Conservation (phyloP, 2,113 vertebrate species). For the Laticauda colubrina region DNA sequence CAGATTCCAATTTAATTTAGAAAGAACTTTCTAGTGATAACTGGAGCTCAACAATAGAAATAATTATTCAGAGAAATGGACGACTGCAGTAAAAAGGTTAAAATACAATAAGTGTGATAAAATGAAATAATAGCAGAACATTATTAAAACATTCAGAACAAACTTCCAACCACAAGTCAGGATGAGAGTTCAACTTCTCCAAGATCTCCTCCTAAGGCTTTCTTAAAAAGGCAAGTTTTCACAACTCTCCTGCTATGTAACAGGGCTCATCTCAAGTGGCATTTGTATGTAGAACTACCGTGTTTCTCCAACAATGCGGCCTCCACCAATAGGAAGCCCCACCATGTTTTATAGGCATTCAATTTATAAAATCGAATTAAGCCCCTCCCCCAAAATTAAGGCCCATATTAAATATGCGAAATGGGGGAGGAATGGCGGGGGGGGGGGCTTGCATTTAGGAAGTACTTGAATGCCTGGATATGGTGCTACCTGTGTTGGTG, state of each 20-base stretch:
- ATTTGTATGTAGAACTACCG: not conserved
- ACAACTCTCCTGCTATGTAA: not conserved
- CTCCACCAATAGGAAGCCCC: too few relatives aligned
- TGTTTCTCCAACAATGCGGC: too few relatives aligned
- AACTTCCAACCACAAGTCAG: not conserved
- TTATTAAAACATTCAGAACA: not conserved
- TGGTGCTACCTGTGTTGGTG: too few relatives aligned
- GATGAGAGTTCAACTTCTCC: not conserved
- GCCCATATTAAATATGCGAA: too few relatives aligned
- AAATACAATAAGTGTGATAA: not conserved
- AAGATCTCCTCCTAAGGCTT: not conserved
- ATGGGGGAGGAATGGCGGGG: too few relatives aligned
- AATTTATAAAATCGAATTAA: too few relatives aligned
- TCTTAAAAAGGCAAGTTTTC: not conserved
- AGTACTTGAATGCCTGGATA: too few relatives aligned
- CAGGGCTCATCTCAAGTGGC: not conserved
- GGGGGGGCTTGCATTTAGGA: too few relatives aligned
- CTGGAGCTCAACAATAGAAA: not conserved
- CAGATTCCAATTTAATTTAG: not conserved
- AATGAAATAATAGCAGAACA: not conserved
- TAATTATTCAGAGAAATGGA: not conserved
- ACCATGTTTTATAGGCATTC: too few relatives aligned
- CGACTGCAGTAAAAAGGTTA: not conserved
- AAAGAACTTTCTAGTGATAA: not conserved
- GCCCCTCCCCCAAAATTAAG: too few relatives aligned